Evolutionary conservation across 2,113 vertebrate species (phyloP), one percentile per base, ranked within the genome.

Genomic region (Hiodon alosoides): DNA sequence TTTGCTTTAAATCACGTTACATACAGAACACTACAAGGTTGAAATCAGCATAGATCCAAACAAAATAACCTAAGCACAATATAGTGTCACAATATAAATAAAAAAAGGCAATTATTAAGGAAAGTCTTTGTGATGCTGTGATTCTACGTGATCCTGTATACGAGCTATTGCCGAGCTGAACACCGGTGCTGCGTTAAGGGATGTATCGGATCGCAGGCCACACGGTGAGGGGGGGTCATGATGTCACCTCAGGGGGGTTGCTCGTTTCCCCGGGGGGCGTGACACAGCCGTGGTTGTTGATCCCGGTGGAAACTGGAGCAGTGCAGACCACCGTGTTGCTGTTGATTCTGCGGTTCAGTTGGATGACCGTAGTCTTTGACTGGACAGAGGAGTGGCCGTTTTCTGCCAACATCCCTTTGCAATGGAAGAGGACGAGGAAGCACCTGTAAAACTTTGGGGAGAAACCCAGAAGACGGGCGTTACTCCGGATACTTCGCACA

Each of bases 401-500:
- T 54, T 78, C 69, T 3, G 66, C 62, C 4, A 79, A 81, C 81
- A 81, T 78, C 77, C 75, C 58, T 0, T 87, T 69, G 64, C 92
- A 92, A 72, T 85, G 88, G 78, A 93, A 92, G 76, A 94, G 83
- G 70, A 85, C 81, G 67, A 91, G 85, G 87, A 94, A 94, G 82
- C 92, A 94, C 83, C 85, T 91, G 86, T 93, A 93, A 85, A 93
- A 94, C 93, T 94, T 82, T 71, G 81, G 80, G 67, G 6, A 16
- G 11, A 64, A 3, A 64, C 61, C 14, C 7, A 16, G 5, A 16
- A 7, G 7, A 7, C 4, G 16, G 61, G 14, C 14, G 6, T 7
- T 64, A 64, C 9, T 11, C 4, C 58, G 14, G 4, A 14, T 14
- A 59, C 14, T 59, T 14, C 58, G 5, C 58, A 9, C 14, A 3